Evolutionary conservation across 2,797 vertebrate genomes (phyloP), one percentile per base, ranked within the genome.

Genomic region (Steatocranus sp.): DNA sequence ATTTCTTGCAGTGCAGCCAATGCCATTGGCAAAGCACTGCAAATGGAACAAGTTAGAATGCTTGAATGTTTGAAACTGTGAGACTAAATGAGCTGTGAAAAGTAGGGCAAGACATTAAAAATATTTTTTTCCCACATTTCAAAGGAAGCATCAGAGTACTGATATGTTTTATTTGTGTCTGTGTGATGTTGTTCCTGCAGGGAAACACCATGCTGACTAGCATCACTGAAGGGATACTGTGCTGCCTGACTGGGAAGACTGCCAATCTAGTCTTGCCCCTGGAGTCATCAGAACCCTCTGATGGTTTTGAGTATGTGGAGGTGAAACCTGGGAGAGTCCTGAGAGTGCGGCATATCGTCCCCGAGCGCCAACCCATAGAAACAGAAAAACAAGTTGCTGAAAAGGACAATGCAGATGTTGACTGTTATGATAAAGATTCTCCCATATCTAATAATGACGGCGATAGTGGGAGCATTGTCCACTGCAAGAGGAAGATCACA

Each of bases 311-410:
- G 81, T 99, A 98, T 53, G 96, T 99, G 87, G 98, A 99, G 91
- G 98, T 99, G 85, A 99, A 99, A 81, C 98, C 98, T 0, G 98
- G 98, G 1, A 93, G 98, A 1, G 96, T 99, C 70, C 93, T 99
- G 18, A 94, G 98, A 17, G 96, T 99, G 56, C 95, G 96, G 15
- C 98, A 99, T 82, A 93, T 96, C 1, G 30, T 96, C 2, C 97
- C 98, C 0, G 92, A 92, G 49, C 96, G 95, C 1, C 91, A 79
- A 0, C 83, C 90, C 0, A 58, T 75, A 0, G 89, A 87, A 32
- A 78, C 86, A 0, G 93, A 95, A 56, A 84, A 91, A 43, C 84
- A 90, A 25, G 56, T 75, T 25, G 38, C 70, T 6, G 54, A 14
- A 15, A 82, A 87, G 76, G 66, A 90, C 23, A 88, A 73, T 53